phyloP scores from a whole-genome alignment of 2,113 vertebrate genomes.

The Ornithorhynchus anatinus region DNA sequence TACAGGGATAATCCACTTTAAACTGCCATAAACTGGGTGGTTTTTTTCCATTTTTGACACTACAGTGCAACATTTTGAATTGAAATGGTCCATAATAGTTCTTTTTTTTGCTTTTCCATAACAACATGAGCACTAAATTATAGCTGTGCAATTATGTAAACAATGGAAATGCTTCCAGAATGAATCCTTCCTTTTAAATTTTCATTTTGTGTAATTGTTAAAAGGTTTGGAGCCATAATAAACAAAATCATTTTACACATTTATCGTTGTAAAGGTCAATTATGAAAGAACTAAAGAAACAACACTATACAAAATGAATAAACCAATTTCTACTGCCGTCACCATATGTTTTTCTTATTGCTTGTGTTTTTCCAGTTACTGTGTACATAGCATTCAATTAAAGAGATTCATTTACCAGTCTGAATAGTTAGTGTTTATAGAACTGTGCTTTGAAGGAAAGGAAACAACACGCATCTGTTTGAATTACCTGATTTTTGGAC shows the following conservation, averaged over 20 bases:
- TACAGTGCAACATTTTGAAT: conserved; percentile 71
- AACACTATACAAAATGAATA: conserved; percentile 71
- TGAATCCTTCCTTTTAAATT: conserved; percentile 89
- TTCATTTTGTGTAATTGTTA: conserved; percentile 95
- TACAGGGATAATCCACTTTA: conserved; percentile 68
- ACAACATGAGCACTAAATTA: conserved; percentile 82
- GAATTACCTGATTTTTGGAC: conserved; percentile 84
- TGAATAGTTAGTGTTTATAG: conserved; percentile 76
- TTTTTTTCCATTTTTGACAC: conserved; percentile 64
- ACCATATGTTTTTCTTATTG: conserved; percentile 86
- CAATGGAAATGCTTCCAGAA: conserved; percentile 92
- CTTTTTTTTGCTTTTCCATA: conserved; percentile 75
- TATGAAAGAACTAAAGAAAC: conserved; percentile 85
- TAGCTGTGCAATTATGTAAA: conserved; percentile 89
- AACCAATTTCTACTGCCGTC: conserved; percentile 82
- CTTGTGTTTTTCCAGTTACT: conserved; percentile 81
- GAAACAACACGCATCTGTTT: conserved; percentile 81
- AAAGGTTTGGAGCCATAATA: conserved; percentile 93
- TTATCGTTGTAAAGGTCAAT: conserved; percentile 94
- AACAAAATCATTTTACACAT: conserved; percentile 93
- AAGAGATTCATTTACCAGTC: conserved; percentile 88
- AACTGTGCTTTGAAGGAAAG: conserved; percentile 70
- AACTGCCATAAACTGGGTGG: conserved; percentile 44
- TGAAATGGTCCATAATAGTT: conserved; percentile 73
- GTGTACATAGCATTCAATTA: conserved; percentile 93